These are phyloP conservation scores for Sturnira hondurensis DNA, from an alignment of 2,113 vertebrate genomes.

Conservation along the genomic window DNA sequence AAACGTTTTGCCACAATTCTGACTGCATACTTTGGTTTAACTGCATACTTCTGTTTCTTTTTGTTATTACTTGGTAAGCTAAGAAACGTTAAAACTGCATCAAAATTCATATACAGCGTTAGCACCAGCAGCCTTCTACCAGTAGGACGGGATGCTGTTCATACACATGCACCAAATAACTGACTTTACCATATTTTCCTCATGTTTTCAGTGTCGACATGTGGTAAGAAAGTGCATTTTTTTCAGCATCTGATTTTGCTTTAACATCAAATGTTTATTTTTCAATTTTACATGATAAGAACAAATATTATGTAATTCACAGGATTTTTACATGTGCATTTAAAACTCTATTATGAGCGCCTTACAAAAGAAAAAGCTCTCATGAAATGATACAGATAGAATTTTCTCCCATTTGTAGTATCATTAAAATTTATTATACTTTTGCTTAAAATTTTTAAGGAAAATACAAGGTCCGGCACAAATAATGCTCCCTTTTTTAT, in stretches of 20 bases:
- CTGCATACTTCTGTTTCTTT: slow-evolving; percentile 1
- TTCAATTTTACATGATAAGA: slow-evolving; percentile 41
- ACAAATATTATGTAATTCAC: not conserved
- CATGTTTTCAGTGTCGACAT: not conserved
- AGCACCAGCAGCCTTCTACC: not conserved
- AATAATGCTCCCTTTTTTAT: too few relatives aligned
- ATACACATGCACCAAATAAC: not conserved
- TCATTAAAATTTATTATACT: slow-evolving; percentile 32
- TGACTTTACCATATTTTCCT: not conserved
- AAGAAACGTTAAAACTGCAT: not conserved
- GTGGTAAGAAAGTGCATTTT: slow-evolving; percentile 32
- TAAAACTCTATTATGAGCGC: not conserved
- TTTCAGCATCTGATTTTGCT: slow-evolving; percentile 12
- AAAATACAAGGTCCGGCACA: not conserved
- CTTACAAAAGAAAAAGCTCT: not conserved
- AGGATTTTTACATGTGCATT: slow-evolving; percentile 15
- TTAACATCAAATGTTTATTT: slow-evolving; percentile 35
- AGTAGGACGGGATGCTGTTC: not conserved
- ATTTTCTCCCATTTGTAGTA: not conserved
- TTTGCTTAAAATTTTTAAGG: slow-evolving; percentile 30
- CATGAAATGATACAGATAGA: not conserved
- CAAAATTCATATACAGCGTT: not conserved
- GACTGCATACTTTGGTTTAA: not conserved
- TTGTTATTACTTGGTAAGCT: not conserved
- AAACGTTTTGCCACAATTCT: not conserved